Base-by-base conservation (phyloP, 2,797 vertebrate genomes). In the Falco peregrinus region DNA sequence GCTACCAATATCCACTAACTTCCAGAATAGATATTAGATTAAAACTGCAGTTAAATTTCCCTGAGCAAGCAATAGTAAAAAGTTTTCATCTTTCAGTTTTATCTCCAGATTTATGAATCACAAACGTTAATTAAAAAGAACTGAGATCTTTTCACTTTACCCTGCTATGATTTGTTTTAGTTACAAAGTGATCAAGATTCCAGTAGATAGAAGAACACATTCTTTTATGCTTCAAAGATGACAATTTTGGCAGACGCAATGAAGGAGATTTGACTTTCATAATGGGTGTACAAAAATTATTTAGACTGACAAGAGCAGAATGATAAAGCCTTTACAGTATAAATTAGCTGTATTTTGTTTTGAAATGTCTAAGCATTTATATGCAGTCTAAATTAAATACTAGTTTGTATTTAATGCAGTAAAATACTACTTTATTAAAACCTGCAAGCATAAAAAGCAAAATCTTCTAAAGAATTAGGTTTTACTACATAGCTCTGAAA, bases 401-500 rank as follows among this genome's bases (percentile, higher is more conserved):
- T 47, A 76, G 2, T 37, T 67, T 73, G 11, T 11, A 48, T 69
- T 54, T 71, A 87, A 41, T 43, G 13, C 33, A 67, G 13, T 24
- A 63, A 93, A 70, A 84, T 13, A 3, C 1, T 59, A 18, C 35
- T 74, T 81, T 47, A 41, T 64, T 59, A 53, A 50, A 68, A 65
- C 18, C 24, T 71, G 10, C 5, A 64, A 60, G 7, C 8, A 31
- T 50, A 47, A 89, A 89, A 90, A 65, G 1, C 1, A 82, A 79
- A 82, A 51, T 73, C 14, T 84, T 82, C 25, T 63, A 43, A 87
- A 59, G 19, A 68, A 74, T 7, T 9, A 53, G 7, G 3, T 70
- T 90, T 92, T 84, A 6, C 31, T 97, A 95, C 96, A 97, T 96
- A 97, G 89, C 96, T 98, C 45, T 98, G n/a, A 68, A 91, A 96